Base-by-base conservation (phyloP, 2,113 vertebrate genomes). In the Vulpes lagopus region DNA sequence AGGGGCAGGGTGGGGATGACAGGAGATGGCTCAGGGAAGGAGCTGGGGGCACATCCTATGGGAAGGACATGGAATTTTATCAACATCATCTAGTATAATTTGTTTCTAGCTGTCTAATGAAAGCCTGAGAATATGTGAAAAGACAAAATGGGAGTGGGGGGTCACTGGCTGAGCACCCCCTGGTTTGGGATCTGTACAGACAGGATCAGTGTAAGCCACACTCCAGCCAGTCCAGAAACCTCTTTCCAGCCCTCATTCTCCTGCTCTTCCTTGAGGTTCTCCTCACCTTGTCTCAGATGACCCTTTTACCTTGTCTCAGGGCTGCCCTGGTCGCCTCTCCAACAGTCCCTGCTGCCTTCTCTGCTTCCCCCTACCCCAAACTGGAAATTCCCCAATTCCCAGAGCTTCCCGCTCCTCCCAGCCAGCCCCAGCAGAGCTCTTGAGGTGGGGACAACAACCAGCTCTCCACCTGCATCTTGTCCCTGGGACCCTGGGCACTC, bases 1-100 rank as follows among this genome's bases (percentile, higher is more conserved):
- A 30, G 8, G 15, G 57, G 62, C 1, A 11, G 32, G 6, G 14
- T 32, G 30, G 6, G 35, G 17, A 20, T 23, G n/a, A 9, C 0
- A 53, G 17, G 23, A 67, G 65, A 43, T 0, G 1, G 62, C 11
- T 91, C 55, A 27, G 69, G 65, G 69, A 64, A 23, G 17, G 64
- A 23, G 16, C 38, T 20, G 49, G 76, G 91, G 10, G n/a, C 43
- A 74, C n/a, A 22, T 30, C 65, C 67, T 53, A 12, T 35, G 76
- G 91, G 67, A 91, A 91, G 60, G 85, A 53, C 0, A 3, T 49
- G 8, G 89, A 78, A 43, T 38, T 80, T 32, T 10, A 60, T 49
- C 67, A 32, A 22, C 76, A 57, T 16, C 30, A 8, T 57, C 55
- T 38, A 4, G 22, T 38, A 55, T 65, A 74, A 69, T 60, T 73